A percentile compares a stretch with the other conserved stretches of the same genome.
These are phyloP conservation scores for Argyra leucocephala DNA, from an alignment of 2,888 invertebrate genomes.

Conservation along the genomic window DNA sequence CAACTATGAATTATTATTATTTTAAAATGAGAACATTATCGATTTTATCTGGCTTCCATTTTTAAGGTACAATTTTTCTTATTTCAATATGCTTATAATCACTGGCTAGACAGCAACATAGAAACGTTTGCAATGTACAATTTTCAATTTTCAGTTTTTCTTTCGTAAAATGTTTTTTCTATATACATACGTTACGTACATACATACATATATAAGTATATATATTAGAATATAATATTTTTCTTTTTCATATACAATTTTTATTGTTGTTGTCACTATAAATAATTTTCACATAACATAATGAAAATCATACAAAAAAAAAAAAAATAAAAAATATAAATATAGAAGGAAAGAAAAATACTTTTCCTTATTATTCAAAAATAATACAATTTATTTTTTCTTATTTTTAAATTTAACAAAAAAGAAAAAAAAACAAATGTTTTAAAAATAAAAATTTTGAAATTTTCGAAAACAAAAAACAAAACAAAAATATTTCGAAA, in stretches of 20 bases:
- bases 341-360: neutral
- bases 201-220: neutral
- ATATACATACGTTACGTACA: neutral
- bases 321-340: too few species aligned
- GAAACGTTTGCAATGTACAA: too few species aligned
- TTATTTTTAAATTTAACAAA: neutral
- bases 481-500: neutral
- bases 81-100: too few species aligned
- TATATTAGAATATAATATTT: neutral
- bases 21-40: too few species aligned
- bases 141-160: too few species aligned
- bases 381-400: neutral
- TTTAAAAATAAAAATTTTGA: neutral
- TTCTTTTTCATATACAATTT: neutral
- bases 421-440: neutral
- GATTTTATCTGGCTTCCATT: too few species aligned
- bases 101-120: too few species aligned
- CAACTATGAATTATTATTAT: too few species aligned
- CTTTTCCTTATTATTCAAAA: neutral
- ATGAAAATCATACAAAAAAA: too few species aligned
- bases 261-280: constrained; percentile 3
- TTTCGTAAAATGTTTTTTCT: neutral
- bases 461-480: neutral
- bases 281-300: neutral
- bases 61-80: too few species aligned